Evolutionary conservation across 1,140 invertebrate species (phyloP).

Genomic region (Ooceraea biroi): DNA sequence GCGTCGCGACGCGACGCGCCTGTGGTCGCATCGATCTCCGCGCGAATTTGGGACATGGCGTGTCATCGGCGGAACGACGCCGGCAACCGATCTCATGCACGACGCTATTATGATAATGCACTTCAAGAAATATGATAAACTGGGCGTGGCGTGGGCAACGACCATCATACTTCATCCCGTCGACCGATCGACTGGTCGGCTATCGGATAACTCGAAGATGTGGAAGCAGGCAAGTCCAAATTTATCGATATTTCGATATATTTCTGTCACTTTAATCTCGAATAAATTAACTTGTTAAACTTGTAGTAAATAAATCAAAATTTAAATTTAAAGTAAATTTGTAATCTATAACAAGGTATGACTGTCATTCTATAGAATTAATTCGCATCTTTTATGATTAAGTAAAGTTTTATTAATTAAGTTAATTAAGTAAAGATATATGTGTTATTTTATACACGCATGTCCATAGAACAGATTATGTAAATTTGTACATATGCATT

Average conservation of each 20-base stretch:
- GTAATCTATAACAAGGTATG: too few relatives aligned
- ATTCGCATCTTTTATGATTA: too few relatives aligned
- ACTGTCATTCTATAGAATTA: too few relatives aligned
- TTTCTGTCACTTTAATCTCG: background rate
- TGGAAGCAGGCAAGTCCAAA: background rate
- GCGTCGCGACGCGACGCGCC: background rate
- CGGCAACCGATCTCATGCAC: slow-evolving; percentile 68
- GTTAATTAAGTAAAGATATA: background rate
- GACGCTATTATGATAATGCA: slow-evolving; percentile 81
- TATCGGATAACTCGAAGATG: slow-evolving; percentile 15
- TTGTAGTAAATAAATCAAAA: background rate
- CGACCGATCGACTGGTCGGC: slow-evolving; percentile 62
- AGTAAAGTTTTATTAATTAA: too few relatives aligned
- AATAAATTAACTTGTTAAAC: background rate
- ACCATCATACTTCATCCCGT: slow-evolving; percentile 81
- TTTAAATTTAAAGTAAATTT: too few relatives aligned
- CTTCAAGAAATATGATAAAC: slow-evolving; percentile 83
- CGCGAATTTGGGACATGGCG: slow-evolving; percentile 59
- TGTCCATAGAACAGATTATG: too few relatives aligned
- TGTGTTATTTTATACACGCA: background rate
- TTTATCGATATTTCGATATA: slow-evolving; percentile 27
- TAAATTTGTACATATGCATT: background rate
- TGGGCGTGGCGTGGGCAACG: slow-evolving; percentile 70
- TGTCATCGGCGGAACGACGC: slow-evolving; percentile 63
- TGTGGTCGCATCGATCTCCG: slow-evolving; percentile 64